A percentile compares a stretch with the other conserved stretches of the same genome.
Conservation (phyloP, 2,113 vertebrate genomes). For the Synodontis membranacea region DNA sequence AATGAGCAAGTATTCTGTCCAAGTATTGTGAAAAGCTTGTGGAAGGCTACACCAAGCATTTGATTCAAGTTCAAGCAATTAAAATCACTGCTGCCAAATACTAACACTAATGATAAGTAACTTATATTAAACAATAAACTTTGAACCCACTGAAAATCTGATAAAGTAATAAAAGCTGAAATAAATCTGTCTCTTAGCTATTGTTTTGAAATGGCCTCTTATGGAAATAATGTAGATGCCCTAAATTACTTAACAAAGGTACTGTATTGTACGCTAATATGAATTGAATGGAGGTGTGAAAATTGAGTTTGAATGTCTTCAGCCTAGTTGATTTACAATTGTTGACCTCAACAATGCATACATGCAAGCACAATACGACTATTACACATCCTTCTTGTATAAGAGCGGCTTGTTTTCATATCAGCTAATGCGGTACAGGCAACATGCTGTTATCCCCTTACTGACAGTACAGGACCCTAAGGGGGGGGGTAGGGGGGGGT, state of each 20-base stretch:
- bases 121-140: no score
- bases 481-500: not conserved
- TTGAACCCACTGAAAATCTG: no score
- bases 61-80: not conserved
- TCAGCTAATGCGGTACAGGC: conserved; percentile 57
- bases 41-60: not conserved
- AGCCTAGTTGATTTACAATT: not conserved
- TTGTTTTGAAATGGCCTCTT: not conserved
- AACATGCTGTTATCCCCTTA: conserved; percentile 38
- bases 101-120: not conserved
- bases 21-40: not conserved
- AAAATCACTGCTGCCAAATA: not conserved
- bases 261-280: not conserved
- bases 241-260: not conserved
- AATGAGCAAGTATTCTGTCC: not conserved
- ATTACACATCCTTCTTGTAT: not conserved
- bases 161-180: not conserved
- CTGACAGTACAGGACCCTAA: conserved; percentile 56
- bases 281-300: not conserved
- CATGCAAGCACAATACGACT: not conserved
- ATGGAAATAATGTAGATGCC: not conserved
- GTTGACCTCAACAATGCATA: not conserved
- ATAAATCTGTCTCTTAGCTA: not conserved
- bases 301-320: not conserved
- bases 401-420: conserved; percentile 65